Percentiles rank a stretch among this genome's conserved stretches.
These are phyloP conservation scores for Arge pagana DNA, from an alignment of 2,888 invertebrate genomes.

Conservation along the genomic window DNA sequence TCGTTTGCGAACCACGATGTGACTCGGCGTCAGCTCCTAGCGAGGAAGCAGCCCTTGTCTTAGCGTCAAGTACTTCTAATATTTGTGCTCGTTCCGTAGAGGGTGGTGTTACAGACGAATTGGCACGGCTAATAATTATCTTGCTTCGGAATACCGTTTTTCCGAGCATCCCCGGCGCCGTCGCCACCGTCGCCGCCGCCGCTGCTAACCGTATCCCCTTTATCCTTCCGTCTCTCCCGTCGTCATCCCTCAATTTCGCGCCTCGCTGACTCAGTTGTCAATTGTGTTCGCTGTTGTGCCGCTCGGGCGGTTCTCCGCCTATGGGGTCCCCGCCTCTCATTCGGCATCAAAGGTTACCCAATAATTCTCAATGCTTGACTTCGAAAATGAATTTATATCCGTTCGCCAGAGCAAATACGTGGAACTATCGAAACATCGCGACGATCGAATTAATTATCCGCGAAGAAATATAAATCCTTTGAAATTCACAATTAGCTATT, in stretches of 20 bases:
- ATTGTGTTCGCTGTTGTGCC: conserved; percentile 29
- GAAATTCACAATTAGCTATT: no score
- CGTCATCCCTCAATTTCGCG: conserved; percentile 53
- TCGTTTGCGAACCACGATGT: not conserved
- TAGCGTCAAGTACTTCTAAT: conserved; percentile 3
- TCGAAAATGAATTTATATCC: conserved; percentile 8
- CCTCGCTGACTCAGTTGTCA: conserved; percentile 44
- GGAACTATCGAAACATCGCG: no score
- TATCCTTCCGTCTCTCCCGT: conserved; percentile 23
- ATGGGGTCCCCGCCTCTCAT: not conserved
- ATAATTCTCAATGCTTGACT: conserved; percentile 10
- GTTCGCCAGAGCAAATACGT: no score
- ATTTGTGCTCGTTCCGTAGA: conserved; percentile 7
- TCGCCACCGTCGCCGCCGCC: conserved; percentile 20
- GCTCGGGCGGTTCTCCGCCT: conserved; percentile 9
- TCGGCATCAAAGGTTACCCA: conserved; percentile 15
- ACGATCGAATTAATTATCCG: no score
- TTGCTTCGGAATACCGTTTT: conserved; percentile 41
- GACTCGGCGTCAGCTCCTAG: not conserved
- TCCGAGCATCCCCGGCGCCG: not conserved
- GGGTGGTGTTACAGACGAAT: conserved; percentile 33
- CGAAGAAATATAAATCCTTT: no score
- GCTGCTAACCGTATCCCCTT: not conserved
- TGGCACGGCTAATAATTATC: conserved; percentile 53
- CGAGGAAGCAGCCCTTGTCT: not conserved